Conservation (phyloP, 1,140 invertebrate species). For the Bacillus rossius region DNA sequence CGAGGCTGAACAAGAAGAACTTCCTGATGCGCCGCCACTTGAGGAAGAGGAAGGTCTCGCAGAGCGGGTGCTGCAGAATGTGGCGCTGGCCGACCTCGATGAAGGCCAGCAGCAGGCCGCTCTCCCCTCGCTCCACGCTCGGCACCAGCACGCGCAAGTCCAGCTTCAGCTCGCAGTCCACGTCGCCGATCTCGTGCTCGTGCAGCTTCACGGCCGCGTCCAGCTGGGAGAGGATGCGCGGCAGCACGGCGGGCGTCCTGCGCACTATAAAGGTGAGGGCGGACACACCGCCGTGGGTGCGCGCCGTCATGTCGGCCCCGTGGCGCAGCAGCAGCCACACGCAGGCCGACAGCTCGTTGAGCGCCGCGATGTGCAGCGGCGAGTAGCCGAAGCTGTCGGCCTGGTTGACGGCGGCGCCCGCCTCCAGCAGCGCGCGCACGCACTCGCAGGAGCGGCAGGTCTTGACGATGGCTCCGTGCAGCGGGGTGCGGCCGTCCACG, state of each 20-base stretch:
- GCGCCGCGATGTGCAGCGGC: slow-evolving; percentile 73
- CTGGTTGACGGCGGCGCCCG: slow-evolving; percentile 69
- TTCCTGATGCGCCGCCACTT: slow-evolving; percentile 80
- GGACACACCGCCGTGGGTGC: slow-evolving; percentile 73
- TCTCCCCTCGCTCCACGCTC: slow-evolving; percentile 54
- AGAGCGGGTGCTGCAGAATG: slow-evolving; percentile 71
- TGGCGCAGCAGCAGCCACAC: slow-evolving; percentile 66
- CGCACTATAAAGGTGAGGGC: slow-evolving; percentile 74
- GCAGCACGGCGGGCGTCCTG: slow-evolving; percentile 70
- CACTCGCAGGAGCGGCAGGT: slow-evolving; percentile 55
- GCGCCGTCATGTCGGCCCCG: slow-evolving; percentile 74
- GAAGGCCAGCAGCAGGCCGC: slow-evolving; percentile 64
- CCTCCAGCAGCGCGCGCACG: slow-evolving; percentile 55
- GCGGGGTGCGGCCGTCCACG: slow-evolving; percentile 62
- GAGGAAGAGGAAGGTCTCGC: slow-evolving; percentile 71
- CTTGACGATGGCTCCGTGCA: slow-evolving; percentile 74
- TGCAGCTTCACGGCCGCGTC: slow-evolving; percentile 69
- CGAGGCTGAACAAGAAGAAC: slow-evolving; percentile 72
- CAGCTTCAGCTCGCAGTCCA: slow-evolving; percentile 73
- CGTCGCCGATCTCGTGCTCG: slow-evolving; percentile 74
- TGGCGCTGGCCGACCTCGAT: slow-evolving; percentile 70
- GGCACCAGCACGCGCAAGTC: slow-evolving; percentile 58
- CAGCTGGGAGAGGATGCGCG: slow-evolving; percentile 60
- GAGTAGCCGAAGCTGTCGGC: slow-evolving; percentile 74
- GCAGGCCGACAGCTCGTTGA: slow-evolving; percentile 74